Conservation (phyloP, 2,797 vertebrate genomes). For the Masticophis lateralis region DNA sequence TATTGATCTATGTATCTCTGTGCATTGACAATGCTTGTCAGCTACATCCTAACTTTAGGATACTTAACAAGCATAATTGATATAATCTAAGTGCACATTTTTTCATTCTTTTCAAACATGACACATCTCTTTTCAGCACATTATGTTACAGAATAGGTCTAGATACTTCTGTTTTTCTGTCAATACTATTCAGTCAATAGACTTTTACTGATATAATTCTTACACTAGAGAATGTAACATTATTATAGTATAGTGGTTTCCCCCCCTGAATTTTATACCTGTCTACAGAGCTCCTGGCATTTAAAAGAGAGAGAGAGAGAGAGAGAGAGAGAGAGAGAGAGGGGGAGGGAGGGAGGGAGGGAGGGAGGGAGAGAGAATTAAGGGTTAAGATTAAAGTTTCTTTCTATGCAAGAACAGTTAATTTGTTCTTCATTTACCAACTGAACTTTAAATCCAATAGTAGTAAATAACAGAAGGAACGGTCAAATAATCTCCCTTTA, state of each 20-base stretch:
- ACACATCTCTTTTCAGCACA: background rate
- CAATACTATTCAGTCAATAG: background rate
- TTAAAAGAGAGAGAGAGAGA: too few relatives aligned
- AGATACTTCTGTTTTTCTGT: background rate
- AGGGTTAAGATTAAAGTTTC: background rate
- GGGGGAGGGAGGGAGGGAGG: too few relatives aligned
- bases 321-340: too few relatives aligned
- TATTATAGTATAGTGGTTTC: background rate
- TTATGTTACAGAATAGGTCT: background rate
- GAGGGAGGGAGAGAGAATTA: background rate
- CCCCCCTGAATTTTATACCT: background rate
- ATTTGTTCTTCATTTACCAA: background rate
- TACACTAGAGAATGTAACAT: background rate
- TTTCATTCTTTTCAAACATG: background rate
- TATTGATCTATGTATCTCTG: background rate
- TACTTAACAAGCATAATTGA: background rate
- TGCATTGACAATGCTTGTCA: background rate
- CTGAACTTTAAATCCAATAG: background rate
- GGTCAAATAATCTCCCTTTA: background rate
- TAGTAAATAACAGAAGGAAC: background rate
- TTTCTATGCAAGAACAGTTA: background rate
- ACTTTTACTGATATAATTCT: background rate
- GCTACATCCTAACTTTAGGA: background rate
- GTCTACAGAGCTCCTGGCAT: background rate
- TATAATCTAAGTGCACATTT: background rate